Evolutionary conservation across 1,140 invertebrate genomes (phyloP), one percentile per base, ranked within the genome.

Genomic region (Zaprionus ghesquierei): DNA sequence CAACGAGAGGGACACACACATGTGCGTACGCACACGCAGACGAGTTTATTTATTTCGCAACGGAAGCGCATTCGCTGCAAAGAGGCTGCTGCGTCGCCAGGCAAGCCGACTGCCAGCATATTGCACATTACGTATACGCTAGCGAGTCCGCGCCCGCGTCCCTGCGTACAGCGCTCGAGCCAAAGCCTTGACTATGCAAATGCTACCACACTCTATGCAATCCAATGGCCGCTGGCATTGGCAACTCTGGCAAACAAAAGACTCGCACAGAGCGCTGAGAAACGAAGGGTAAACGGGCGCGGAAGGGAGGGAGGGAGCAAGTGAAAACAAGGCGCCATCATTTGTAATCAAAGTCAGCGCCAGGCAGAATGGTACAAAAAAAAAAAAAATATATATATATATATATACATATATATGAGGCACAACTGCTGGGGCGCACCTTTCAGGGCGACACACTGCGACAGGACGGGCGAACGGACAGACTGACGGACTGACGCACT

Each of bases 321-420:
- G 38, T 58, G 49, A 73, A 74, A 65, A 65, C 64, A 69, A 71
- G 59, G 44, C 62, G 50, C 76, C 62, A 76, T 81, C 78, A 81
- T 75, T 81, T 81, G 71, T 72, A 76, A 81, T 81, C 78, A 81
- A 79, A 75, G 78, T 81, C 76, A 78, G 51, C 69, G 59, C 41
- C 41, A 46, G 63, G 61, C 70, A 73, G 68, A 70, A 75, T 56
- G 70, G 60, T 41, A 71, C 53, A 72, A 70, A 18, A 46, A 46
- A 46, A 46, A 18, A 46, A 12, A 2, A 20, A 46, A 46, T 29
- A 29, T 29, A 29, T 29, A 29, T 35, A 35, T n/a, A 35, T 35
- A 35, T 35, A 35, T 35, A 13, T 35, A 35, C 12, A 35, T 13
- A n/a, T 35, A 33, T 33, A 44, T 64, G 75, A 62, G 63, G 58